Evolutionary conservation across 2,113 vertebrate species (phyloP).

Genomic region (Clarias batrachus): DNA sequence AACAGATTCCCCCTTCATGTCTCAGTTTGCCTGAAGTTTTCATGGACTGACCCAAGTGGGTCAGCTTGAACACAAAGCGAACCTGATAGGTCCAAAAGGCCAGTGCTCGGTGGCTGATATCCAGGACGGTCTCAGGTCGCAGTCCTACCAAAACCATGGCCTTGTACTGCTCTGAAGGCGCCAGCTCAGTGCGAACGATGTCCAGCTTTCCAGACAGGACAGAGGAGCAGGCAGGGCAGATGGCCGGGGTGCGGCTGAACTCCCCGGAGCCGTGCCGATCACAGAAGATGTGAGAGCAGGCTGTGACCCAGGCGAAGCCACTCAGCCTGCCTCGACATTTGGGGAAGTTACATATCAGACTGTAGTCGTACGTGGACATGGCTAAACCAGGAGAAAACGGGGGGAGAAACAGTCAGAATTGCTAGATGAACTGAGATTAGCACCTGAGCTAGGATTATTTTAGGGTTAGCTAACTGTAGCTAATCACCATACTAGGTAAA

Average conservation of each 20-base stretch:
- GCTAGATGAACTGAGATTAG: neutral
- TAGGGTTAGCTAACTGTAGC: neutral
- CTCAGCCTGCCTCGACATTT: slow-evolving; percentile 81
- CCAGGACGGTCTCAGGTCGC: slow-evolving; percentile 80
- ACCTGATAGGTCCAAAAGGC: slow-evolving; percentile 91
- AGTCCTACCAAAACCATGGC: slow-evolving; percentile 85
- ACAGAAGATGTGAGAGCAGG: slow-evolving; percentile 87
- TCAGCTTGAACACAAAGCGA: neutral
- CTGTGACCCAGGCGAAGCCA: slow-evolving; percentile 85
- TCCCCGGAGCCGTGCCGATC: slow-evolving; percentile 85
- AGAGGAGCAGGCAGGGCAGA: slow-evolving; percentile 84
- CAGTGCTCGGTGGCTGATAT: slow-evolving; percentile 81
- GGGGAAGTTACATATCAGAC: slow-evolving; percentile 83
- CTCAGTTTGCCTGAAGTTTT: no score
- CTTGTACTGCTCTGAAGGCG: slow-evolving; percentile 85
- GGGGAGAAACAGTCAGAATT: neutral
- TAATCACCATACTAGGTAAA: neutral
- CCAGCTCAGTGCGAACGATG: slow-evolving; percentile 82
- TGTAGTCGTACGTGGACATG: slow-evolving; percentile 82
- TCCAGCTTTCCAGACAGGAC: slow-evolving; percentile 85
- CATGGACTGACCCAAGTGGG: no score
- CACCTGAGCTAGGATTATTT: neutral
- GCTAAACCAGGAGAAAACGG: slow-evolving; percentile 18
- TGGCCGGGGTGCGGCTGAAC: slow-evolving; percentile 81
- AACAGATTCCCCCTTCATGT: no score